Percentiles rank a stretch among this genome's conserved stretches.
phyloP scores from a whole-genome alignment of 2,113 vertebrate species.

The Procavia capensis region DNA sequence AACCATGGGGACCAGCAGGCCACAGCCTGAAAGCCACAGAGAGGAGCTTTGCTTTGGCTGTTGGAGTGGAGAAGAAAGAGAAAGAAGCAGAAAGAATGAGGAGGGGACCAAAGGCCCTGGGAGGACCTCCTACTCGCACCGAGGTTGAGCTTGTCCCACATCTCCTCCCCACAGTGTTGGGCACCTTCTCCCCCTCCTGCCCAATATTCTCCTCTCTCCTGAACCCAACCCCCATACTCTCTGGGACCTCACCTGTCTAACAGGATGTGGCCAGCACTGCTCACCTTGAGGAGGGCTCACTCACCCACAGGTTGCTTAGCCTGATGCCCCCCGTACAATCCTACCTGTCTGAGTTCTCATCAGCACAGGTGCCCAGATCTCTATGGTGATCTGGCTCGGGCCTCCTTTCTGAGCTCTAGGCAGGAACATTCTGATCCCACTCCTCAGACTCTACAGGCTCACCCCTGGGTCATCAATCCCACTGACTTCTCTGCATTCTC shows the following conservation, averaged over 20 bases:
- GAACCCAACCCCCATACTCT: not conserved
- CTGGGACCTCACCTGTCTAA: not conserved
- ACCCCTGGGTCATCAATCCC: not conserved
- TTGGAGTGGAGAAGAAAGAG: not conserved
- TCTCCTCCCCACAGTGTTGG: fast-evolving
- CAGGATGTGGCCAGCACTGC: fast-evolving
- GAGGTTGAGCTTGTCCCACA: too few species aligned
- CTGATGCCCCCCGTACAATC: not conserved
- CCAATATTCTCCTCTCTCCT: not conserved
- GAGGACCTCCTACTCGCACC: not conserved
- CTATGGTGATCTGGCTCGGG: not conserved
- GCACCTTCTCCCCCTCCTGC: not conserved
- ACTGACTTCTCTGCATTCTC: too few species aligned
- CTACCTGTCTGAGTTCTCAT: not conserved
- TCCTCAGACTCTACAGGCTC: not conserved
- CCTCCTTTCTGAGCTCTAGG: not conserved
- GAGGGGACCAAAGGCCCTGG: not conserved
- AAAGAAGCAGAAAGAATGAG: not conserved
- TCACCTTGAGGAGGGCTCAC: not conserved
- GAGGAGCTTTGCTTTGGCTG: not conserved
- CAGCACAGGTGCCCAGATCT: not conserved
- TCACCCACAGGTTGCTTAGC: not conserved
- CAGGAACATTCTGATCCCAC: not conserved
- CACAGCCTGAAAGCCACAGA: not conserved
- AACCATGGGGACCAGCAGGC: not conserved